A percentile compares a stretch with the other conserved stretches of the same genome.
Conservation (phyloP, 1,140 invertebrate species). For the Batillaria attramentaria region DNA sequence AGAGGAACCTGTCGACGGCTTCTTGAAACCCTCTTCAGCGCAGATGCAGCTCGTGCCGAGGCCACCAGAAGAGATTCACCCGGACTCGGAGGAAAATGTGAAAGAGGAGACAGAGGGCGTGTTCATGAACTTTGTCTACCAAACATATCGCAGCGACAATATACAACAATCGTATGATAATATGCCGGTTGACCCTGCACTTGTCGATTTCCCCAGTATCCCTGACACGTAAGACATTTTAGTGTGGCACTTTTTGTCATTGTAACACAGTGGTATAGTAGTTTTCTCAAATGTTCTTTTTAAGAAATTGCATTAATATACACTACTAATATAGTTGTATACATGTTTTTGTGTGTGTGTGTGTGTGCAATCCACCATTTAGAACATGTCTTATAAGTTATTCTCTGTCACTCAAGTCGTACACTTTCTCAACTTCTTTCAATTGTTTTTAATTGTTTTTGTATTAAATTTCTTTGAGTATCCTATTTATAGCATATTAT, state of each 20-base stretch:
- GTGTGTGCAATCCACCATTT: background rate
- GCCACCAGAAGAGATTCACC: constrained; percentile 33
- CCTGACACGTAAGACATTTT: constrained; percentile 43
- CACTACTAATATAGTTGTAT: background rate
- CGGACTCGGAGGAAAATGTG: constrained; percentile 59
- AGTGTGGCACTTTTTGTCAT: background rate
- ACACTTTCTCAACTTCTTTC: background rate
- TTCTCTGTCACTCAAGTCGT: background rate
- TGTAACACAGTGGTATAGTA: too few relatives aligned
- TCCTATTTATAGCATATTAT: background rate
- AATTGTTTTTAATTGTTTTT: background rate
- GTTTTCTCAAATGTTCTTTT: background rate
- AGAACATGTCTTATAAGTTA: background rate
- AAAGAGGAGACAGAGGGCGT: constrained; percentile 54
- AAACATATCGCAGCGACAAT: constrained; percentile 52
- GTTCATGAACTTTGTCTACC: constrained; percentile 58
- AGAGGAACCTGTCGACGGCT: constrained; percentile 15
- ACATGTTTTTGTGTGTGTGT: background rate
- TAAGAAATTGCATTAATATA: background rate
- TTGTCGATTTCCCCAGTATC: constrained; percentile 45
- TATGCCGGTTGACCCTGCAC: constrained; percentile 41
- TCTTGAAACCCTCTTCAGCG: constrained; percentile 20
- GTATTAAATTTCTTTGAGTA: background rate
- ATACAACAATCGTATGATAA: constrained; percentile 39
- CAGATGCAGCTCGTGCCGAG: constrained; percentile 4